Percentiles rank a stretch among this genome's conserved stretches.
phyloP scores from a whole-genome alignment of 2,797 vertebrate species.

The Eurystomus glaucurus region DNA sequence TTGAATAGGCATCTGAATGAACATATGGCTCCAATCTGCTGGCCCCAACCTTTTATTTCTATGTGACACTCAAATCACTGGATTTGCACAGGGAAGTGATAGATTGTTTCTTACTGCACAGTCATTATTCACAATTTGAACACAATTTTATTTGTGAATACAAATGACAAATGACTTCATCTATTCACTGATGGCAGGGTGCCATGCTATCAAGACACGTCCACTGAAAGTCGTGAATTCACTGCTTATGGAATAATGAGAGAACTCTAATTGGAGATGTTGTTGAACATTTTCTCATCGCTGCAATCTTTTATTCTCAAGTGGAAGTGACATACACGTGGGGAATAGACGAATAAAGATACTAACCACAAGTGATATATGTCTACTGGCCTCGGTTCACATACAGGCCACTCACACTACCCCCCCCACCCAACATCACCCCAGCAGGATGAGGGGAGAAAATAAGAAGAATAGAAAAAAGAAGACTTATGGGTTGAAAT shows the following conservation, averaged over 20 bases:
- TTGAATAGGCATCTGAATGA: not conserved
- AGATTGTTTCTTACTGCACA: not conserved
- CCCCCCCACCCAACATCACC: accelerated
- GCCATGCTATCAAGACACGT: not conserved
- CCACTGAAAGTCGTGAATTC: not conserved
- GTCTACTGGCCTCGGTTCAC: accelerated
- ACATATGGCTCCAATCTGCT: not conserved
- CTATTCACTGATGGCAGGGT: not conserved
- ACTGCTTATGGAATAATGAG: not conserved
- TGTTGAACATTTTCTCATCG: not conserved
- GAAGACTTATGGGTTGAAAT: not conserved
- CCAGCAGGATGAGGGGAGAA: not conserved
- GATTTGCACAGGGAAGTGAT: not conserved
- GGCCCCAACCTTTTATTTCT: not conserved
- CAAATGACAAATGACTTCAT: not conserved
- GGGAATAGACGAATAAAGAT: not conserved
- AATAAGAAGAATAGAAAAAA: not conserved
- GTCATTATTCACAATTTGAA: not conserved
- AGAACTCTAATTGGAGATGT: not conserved
- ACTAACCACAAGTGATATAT: not conserved
- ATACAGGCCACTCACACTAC: not conserved
- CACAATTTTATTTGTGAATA: not conserved
- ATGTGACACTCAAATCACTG: not conserved
- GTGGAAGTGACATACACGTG: not conserved
- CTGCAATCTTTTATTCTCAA: not conserved